Conservation (phyloP, 1,140 invertebrate species). For the Dryas iulia region DNA sequence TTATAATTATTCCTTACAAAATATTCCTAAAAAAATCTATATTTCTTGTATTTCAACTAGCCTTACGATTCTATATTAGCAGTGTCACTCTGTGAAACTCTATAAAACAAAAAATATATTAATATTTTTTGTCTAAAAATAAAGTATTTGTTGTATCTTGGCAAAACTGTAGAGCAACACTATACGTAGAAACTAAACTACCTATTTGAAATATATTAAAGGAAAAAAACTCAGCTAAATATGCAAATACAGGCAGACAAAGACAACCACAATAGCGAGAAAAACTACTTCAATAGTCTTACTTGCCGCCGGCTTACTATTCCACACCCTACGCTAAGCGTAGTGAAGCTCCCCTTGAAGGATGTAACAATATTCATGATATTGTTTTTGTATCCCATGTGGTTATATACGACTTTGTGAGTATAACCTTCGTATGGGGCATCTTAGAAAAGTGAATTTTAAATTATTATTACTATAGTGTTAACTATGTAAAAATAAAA, state of each 20-base stretch:
- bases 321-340: neutral
- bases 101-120: too few relatives aligned
- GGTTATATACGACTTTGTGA: neutral
- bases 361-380: neutral
- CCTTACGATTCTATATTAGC: too few relatives aligned
- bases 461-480: neutral
- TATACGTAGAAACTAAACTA: too few relatives aligned
- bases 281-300: neutral
- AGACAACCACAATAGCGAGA: neutral
- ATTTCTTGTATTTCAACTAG: too few relatives aligned
- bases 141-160: too few relatives aligned
- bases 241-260: neutral
- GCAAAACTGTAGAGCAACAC: too few relatives aligned
- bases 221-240: too few relatives aligned
- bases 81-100: too few relatives aligned
- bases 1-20: too few relatives aligned
- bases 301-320: neutral
- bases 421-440: neutral
- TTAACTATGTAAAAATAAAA: neutral
- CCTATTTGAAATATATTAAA: too few relatives aligned
- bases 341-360: neutral
- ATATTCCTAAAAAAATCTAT: too few relatives aligned
- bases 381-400: neutral
- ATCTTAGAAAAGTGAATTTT: neutral
- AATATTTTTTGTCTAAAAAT: too few relatives aligned